Evolutionary conservation across 1,140 invertebrate species (phyloP).

Genomic region (Dendroctonus ponderosae): DNA sequence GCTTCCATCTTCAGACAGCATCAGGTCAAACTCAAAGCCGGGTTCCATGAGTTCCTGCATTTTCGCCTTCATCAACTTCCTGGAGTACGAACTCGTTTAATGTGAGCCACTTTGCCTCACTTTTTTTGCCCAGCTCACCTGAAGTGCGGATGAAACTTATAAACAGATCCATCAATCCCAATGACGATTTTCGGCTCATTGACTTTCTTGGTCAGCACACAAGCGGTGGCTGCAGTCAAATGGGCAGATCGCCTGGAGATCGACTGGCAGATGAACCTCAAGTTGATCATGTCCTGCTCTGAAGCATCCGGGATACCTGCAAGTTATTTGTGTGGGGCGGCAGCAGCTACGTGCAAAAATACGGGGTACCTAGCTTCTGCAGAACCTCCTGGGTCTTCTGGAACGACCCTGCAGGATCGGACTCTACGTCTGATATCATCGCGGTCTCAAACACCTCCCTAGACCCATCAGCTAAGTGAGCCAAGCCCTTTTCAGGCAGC

Average conservation of each 20-base stretch:
- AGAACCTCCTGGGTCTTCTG: conserved; percentile 76
- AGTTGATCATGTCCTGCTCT: conserved; percentile 55
- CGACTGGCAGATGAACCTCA: conserved; percentile 80
- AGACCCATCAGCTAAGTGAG: too few species aligned
- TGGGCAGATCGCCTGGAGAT: conserved; percentile 91
- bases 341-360: too few species aligned
- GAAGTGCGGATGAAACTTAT: conserved; percentile 97
- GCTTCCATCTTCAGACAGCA: conserved; percentile 97
- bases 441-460: too few species aligned
- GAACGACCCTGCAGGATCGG: conserved; percentile 76
- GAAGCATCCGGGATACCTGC: conserved; percentile 69
- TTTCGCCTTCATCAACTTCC: conserved; percentile 79
- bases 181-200: conserved; percentile 84
- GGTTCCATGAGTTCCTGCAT: conserved; percentile 74
- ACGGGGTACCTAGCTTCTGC: neutral
- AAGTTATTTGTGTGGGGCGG: too few species aligned
- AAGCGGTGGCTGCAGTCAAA: conserved; percentile 84
- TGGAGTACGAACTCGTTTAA: too few species aligned
- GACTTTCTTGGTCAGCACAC: conserved; percentile 81
- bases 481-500: too few species aligned
- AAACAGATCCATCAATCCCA: conserved; percentile 97
- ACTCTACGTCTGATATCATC: conserved; percentile 94
- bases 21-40: conserved; percentile 83
- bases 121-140: too few species aligned
- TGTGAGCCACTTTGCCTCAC: too few species aligned